phyloP scores from a whole-genome alignment of 2,113 vertebrate species.

The Alligator sinensis region DNA sequence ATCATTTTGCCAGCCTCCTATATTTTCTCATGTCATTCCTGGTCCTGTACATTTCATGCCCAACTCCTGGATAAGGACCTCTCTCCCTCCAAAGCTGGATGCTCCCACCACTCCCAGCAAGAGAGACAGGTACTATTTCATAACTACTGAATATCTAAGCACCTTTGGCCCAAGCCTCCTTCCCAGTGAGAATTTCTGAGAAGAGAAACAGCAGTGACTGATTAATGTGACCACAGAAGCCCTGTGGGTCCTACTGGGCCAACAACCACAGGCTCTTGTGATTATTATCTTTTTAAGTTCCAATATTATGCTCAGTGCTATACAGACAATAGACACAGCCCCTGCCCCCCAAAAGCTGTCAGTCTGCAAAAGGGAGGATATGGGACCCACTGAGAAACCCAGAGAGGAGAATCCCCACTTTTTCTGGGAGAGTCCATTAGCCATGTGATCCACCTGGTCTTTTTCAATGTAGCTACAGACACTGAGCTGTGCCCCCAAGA shows the following conservation, averaged over 20 bases:
- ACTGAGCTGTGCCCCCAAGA: background rate
- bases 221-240: too few species aligned
- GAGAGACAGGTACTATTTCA: background rate
- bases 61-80: background rate
- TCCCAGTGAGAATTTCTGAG: background rate
- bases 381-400: too few species aligned
- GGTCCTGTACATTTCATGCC: background rate
- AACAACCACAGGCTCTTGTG: background rate
- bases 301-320: background rate
- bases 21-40: background rate
- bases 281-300: rapidly evolving
- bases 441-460: background rate
- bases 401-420: background rate
- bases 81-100: background rate
- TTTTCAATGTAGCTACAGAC: background rate
- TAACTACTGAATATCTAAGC: background rate
- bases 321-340: background rate
- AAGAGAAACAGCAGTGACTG: too few species aligned
- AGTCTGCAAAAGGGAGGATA: background rate
- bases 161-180: background rate
- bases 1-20: background rate
- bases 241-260: background rate
- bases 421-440: background rate
- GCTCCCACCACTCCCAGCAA: background rate
- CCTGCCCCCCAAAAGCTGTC: background rate